These are phyloP conservation scores for Cyprichromis sp. DNA, from an alignment of 2,113 vertebrate species.

Conservation along the genomic window DNA sequence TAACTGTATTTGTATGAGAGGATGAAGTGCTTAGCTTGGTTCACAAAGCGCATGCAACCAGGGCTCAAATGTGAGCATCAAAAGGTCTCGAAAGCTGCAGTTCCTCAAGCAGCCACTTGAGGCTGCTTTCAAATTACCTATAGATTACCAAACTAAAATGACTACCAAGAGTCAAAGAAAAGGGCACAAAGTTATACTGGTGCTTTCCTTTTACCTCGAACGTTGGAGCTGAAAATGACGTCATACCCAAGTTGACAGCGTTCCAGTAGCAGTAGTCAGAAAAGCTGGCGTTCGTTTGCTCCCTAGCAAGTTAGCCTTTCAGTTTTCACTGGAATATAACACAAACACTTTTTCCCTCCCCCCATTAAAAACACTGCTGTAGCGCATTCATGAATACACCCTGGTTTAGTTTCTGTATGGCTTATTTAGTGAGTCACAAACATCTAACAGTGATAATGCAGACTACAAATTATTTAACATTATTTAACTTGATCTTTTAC, in stretches of 20 bases:
- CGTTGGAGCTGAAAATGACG: background rate
- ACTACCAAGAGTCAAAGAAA: background rate
- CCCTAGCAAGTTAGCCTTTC: background rate
- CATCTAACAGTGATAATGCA: background rate
- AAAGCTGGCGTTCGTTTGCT: fast-evolving
- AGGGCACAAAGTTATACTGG: background rate
- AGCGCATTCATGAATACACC: background rate
- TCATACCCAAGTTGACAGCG: background rate
- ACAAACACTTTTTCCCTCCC: background rate
- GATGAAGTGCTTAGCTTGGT: background rate
- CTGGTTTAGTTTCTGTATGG: fast-evolving
- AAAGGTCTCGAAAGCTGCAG: background rate
- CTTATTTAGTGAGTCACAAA: background rate
- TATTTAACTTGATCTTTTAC: background rate
- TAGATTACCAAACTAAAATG: background rate
- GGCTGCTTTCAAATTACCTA: background rate
- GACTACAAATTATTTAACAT: background rate
- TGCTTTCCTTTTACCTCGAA: background rate
- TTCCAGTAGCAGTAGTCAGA: background rate
- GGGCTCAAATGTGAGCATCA: background rate
- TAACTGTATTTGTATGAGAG: background rate
- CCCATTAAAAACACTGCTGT: background rate
- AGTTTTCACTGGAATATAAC: background rate
- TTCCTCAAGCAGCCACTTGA: background rate
- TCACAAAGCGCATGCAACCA: background rate